A percentile compares a stretch with the other conserved stretches of the same genome.
phyloP scores from a whole-genome alignment of 2,888 invertebrate genomes.

The Meteorus cinctellus region DNA sequence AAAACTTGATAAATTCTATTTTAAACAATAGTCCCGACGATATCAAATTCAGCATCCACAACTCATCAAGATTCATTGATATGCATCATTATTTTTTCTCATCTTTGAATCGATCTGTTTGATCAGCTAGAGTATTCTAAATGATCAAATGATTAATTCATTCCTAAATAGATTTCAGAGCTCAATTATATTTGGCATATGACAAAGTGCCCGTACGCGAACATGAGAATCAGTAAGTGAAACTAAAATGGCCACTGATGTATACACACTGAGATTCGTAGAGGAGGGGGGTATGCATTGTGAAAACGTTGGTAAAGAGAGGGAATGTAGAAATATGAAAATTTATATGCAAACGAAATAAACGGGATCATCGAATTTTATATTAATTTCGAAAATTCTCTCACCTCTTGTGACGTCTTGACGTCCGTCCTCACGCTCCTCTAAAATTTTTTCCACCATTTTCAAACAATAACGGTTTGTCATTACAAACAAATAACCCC shows the following conservation, averaged over 20 bases:
- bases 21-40: neutral
- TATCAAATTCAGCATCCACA: neutral
- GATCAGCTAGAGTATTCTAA: no score
- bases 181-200: no score
- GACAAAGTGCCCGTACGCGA: neutral
- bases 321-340: neutral
- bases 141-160: no score
- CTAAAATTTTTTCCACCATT: constrained; percentile 82
- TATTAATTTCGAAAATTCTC: constrained; percentile 39
- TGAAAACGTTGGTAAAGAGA: neutral
- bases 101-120: no score
- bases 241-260: constrained; percentile 1
- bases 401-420: constrained; percentile 64
- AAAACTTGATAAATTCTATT: neutral
- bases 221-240: neutral
- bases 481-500: neutral
- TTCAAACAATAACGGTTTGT: constrained; percentile 16
- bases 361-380: neutral
- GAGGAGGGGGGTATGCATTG: neutral
- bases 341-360: constrained; percentile 6
- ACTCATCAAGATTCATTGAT: no score
- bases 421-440: constrained; percentile 77
- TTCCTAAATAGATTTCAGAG: no score
- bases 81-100: no score
- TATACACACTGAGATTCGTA: neutral